Evolutionary conservation across 2,888 invertebrate genomes (phyloP).

Genomic region (Mimas tiliae): DNA sequence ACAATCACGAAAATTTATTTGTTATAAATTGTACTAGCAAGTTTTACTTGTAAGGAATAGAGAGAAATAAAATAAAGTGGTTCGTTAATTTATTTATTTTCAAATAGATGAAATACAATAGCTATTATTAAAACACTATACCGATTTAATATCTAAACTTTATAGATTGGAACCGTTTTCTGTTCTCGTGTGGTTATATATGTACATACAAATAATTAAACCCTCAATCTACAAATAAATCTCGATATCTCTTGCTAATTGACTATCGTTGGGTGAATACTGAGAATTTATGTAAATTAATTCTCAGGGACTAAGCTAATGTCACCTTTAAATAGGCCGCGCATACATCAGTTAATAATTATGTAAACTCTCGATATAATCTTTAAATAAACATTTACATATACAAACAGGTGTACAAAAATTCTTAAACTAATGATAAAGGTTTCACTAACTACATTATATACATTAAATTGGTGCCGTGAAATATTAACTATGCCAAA

Average conservation of each 20-base stretch:
- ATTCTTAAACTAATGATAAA: constrained; percentile 69
- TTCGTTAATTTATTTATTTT: constrained; percentile 35
- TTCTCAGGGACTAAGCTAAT: constrained; percentile 74
- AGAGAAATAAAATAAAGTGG: constrained; percentile 36
- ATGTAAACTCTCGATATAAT: constrained; percentile 64
- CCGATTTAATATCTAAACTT: constrained; percentile 58
- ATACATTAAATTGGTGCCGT: constrained; percentile 70
- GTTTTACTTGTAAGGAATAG: not conserved
- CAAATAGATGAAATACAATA: constrained; percentile 70
- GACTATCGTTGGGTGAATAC: constrained; percentile 84
- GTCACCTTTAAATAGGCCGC: constrained; percentile 67
- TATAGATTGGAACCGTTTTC: constrained; percentile 49
- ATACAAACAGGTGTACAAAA: constrained; percentile 81
- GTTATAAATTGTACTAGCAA: no score
- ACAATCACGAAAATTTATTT: no score
- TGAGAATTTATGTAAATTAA: constrained; percentile 59
- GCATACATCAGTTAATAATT: constrained; percentile 48
- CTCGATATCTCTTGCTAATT: constrained; percentile 79
- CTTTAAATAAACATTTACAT: constrained; percentile 81
- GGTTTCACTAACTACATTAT: constrained; percentile 72
- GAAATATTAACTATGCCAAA: constrained; percentile 26
- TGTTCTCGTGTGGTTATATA: constrained; percentile 63
- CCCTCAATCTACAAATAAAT: constrained; percentile 75
- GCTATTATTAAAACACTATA: constrained; percentile 68
- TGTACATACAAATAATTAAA: constrained; percentile 68